Evolutionary conservation across 2,797 vertebrate species (phyloP), one percentile per base, ranked within the genome.

Genomic region (Sebastes matsubarae): DNA sequence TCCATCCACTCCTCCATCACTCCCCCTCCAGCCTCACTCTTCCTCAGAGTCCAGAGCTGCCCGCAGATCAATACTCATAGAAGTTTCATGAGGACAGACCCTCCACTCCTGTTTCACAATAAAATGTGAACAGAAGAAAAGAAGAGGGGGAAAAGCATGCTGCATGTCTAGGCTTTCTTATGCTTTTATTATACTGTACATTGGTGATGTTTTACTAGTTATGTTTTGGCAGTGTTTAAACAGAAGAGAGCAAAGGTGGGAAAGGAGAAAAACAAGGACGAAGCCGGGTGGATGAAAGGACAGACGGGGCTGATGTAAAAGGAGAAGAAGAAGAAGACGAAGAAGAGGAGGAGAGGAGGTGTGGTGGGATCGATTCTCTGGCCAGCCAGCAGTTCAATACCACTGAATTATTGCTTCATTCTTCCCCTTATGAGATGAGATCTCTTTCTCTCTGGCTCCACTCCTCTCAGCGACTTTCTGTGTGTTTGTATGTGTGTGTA

Each of bases 381-480:
- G 96, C 96, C 96, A 96, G 96, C 96, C 93, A 92, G 92, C 92
- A 95, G 97, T 94, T 98, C 98, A 95, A 98, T 98, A 98, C 93
- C 94, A 96, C 97, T 97, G 97, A 98, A 98, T 98, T 97, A 98
- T 98, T 97, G 97, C 97, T 98, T 98, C 97, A 97, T 98, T 98
- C 97, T 97, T 97, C 90, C 96, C 96, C 96, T 98, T 97, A 97
- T 98, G 97, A 97, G 97, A 98, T 96, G 98, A 93, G 89, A 93
- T 92, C 89, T 93, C 81, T 90, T 91, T 93, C 87, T 92, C 82
- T 36, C 30, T 5, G 59, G 70, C 83, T 79, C 63, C 16, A 68
- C 79, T 69, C 78, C 79, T 36, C 75, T 78, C n/a, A 68, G 60
- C 25, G 83, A 79, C 81, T 83, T 72, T 84, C 68, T 63, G 67